Base-by-base conservation (phyloP, 2,113 vertebrate species). In the Sakesphorus luctuosus region DNA sequence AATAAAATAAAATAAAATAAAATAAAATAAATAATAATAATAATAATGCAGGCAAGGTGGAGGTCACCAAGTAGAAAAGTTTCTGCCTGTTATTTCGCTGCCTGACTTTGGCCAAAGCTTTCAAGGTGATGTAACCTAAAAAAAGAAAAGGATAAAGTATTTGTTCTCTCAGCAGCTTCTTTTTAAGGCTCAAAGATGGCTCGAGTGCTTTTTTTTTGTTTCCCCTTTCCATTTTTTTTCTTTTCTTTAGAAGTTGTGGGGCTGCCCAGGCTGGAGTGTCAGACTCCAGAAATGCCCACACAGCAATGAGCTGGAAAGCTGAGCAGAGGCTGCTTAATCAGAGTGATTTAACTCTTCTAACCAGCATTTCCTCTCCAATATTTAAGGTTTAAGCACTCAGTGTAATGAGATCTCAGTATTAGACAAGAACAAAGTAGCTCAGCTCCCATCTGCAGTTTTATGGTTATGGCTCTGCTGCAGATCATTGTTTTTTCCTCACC, bases 361-460 rank as follows among this genome's bases (percentile, higher is more conserved):
- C 73, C 24, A 17, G 53, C 65, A 19, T 56, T 84, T 68, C 36
- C 61, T 75, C 66, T 65, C 77, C 59, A 78, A 75, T 92, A 89
- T 80, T 96, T 79, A 68, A 94, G 49, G 77, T 87, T 92, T 89
- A 73, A 89, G 58, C 66, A 40, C 40, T 10, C 17, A 5, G 61
- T 52, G 91, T 91, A 95, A 89, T 92, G 94, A 89, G 90, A 44
- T 92, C 56, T 84, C 58, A n/a, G 52, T 68, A 25, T 55, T 63
- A 84, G 89, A 63, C 63, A 50, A 69, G 86, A 87, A 69, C 79
- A 40, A 56, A 92, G 78, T 33, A 68, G 69, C 90, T 91, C 69
- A 52, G 78, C 69, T 71, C 21, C 93, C 87, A 74, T 83, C 71
- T 95, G 94, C 90, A 66, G 6, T 87, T 90, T 94, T 93, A 86